Evolutionary conservation across 2,888 invertebrate species (phyloP), one percentile per base, ranked within the genome.

Genomic region (Globia sparganii): DNA sequence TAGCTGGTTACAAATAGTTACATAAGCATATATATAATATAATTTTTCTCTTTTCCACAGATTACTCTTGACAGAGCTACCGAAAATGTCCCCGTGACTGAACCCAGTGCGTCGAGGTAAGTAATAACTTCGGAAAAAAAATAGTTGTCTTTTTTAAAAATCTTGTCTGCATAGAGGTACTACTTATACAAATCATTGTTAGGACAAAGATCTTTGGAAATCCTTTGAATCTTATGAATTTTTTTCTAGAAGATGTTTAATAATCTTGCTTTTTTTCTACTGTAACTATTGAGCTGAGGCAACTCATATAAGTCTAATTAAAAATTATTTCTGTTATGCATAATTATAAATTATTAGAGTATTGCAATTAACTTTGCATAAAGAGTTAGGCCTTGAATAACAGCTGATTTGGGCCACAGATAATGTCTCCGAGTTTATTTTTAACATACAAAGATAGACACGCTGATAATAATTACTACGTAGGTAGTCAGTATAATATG

Each of bases 11-110:
- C 9, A 68, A 68, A 25, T 53, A 68, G 37, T 5, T 49, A 25
- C 18, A 2, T 67, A 25, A 4, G 1, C 31, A 62, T 34, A n/a
- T 31, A 40, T 46, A 31, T 77, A 46, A 77, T 56, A 11, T 0
- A 0, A 43, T 1, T 25, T 53, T 66, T 84, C 31, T 80, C 56
- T 93, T 93, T 87, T 92, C 85, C 58, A 81, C 94, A 94, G 94
- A 90, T 92, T 89, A 86, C 86, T 92, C 88, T 88, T 79, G 68
- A 61, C 69, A 85, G 90, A 91, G 87, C 72, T 69, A 78, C 77
- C 75, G 79, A 91, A 91, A 91, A 94, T 94, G 93, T 81, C 71
- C 64, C 80, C 85, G 83, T 77, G 91, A 87, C 87, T 64, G n/a
- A 43, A 15, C 66, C 69, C 58, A 71, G 66, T 46, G 74, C 46